Base-by-base conservation (phyloP, 2,888 invertebrate genomes). In the Andrena hattorfiana region DNA sequence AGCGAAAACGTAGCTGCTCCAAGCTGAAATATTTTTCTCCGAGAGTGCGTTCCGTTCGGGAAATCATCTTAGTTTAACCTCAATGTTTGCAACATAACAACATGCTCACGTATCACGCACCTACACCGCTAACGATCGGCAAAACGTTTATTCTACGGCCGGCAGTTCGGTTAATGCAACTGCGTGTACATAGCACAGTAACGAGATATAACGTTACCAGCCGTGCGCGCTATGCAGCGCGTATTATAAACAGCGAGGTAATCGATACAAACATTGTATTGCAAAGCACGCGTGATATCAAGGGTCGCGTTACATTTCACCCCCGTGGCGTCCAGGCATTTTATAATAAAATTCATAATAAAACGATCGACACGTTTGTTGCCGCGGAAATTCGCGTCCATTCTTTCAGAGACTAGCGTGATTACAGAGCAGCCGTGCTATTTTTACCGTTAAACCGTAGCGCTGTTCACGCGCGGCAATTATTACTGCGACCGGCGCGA, bases 241-340 rank as follows among this genome's bases (percentile, higher is more conserved):
- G 35, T 69, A 75, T 69, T 62, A 71, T 42, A 71, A 71, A 72
- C 76, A 71, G 28, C 13, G 28, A 42, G 62, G 54, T 76, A 72
- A 76, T 76, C 76, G 72, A 76, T 62, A 54, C 2, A 76, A 76
- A 71, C 42, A 54, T 71, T 54, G 75, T 63, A 54, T 16, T 23
- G 51, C 62, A 49, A 62, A 35, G 23, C 62, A 71, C 51, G 51
- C 10, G 10, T 16, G 26, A 62, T 54, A 71, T 71, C 62, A 28
- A 76, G 71, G 51, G 3, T 35, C 35, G 20, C 16, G 23, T 63
- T 76, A 51, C 35, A 63, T 3, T 62, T 42, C 20, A 48, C 16
- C 10, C 13, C 35, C 13, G 28, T 56, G 35, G 23, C 60, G 26
- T 54, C 48, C 26, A 2, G 49, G 42, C 42, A 4, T 42, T 42